Percentiles rank a stretch among this genome's conserved stretches.
phyloP scores from a whole-genome alignment of 2,888 invertebrate species.

The Hemistola chrysoprasaria region DNA sequence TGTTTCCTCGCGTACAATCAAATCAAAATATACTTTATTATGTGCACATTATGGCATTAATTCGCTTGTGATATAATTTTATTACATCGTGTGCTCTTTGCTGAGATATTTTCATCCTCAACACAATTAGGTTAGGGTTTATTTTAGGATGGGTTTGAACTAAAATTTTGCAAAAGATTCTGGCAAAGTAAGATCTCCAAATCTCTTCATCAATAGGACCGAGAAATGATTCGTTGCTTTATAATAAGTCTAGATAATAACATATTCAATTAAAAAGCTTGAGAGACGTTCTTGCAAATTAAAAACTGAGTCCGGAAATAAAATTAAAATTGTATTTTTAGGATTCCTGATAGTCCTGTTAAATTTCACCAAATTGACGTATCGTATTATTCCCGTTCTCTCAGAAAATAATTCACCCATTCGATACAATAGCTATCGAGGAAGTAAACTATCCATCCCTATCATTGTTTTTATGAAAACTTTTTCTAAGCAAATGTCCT shows the following conservation, averaged over 20 bases:
- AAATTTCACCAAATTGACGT: too few relatives aligned
- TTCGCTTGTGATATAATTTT: conserved; percentile 36
- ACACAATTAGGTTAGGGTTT: conserved; percentile 14
- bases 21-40: conserved; percentile 42
- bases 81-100: conserved; percentile 32
- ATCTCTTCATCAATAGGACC: conserved; percentile 21
- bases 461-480: too few relatives aligned
- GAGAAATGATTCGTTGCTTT: conserved; percentile 28
- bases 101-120: conserved; percentile 30
- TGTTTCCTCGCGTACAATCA: conserved; percentile 27
- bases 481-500: too few relatives aligned
- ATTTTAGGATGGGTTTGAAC: conserved; percentile 18
- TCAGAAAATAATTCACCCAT: too few relatives aligned
- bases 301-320: too few relatives aligned
- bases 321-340: too few relatives aligned
- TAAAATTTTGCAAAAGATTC: conserved; percentile 45
- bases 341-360: too few relatives aligned
- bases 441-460: too few relatives aligned
- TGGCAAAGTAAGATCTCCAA: conserved; percentile 32
- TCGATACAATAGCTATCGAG: too few relatives aligned
- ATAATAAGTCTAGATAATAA: conserved; percentile 22
- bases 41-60: conserved; percentile 43
- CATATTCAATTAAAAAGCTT: conserved; percentile 11
- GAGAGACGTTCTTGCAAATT: neutral
- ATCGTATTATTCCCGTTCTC: too few relatives aligned